phyloP scores from a whole-genome alignment of 2,888 invertebrate genomes.

The Hermaeophaga mercurialis region DNA sequence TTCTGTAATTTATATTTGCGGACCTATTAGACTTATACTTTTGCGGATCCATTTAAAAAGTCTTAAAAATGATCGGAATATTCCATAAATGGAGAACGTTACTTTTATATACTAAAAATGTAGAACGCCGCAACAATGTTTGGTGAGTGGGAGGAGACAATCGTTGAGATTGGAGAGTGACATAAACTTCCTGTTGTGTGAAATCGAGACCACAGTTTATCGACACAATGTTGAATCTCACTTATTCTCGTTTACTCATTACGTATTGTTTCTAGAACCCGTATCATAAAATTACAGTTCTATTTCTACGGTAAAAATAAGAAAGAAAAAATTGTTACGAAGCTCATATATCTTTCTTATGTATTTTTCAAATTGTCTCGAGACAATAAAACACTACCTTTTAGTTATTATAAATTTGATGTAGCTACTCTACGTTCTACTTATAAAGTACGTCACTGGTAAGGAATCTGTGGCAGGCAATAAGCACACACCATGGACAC shows the following conservation, averaged over 20 bases:
- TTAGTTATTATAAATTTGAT: too few relatives aligned
- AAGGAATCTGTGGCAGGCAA: constrained; percentile 4
- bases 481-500: constrained; percentile 2
- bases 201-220: constrained; percentile 3
- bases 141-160: neutral
- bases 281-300: constrained; percentile 2
- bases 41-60: too few relatives aligned
- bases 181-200: constrained; percentile 3
- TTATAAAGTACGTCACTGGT: constrained; percentile 2
- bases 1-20: too few relatives aligned
- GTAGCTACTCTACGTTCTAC: too few relatives aligned
- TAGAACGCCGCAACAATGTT: neutral
- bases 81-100: too few relatives aligned
- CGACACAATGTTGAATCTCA: neutral
- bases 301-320: too few relatives aligned
- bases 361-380: too few relatives aligned
- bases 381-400: too few relatives aligned
- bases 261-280: constrained; percentile 1
- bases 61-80: too few relatives aligned
- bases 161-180: constrained; percentile 2
- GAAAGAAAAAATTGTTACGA: too few relatives aligned
- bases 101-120: neutral
- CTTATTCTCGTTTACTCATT: neutral
- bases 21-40: too few relatives aligned
- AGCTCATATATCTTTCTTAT: too few relatives aligned